Evolutionary conservation across 2,797 vertebrate species (phyloP), one percentile per base, ranked within the genome.

Genomic region (Morelia viridis): DNA sequence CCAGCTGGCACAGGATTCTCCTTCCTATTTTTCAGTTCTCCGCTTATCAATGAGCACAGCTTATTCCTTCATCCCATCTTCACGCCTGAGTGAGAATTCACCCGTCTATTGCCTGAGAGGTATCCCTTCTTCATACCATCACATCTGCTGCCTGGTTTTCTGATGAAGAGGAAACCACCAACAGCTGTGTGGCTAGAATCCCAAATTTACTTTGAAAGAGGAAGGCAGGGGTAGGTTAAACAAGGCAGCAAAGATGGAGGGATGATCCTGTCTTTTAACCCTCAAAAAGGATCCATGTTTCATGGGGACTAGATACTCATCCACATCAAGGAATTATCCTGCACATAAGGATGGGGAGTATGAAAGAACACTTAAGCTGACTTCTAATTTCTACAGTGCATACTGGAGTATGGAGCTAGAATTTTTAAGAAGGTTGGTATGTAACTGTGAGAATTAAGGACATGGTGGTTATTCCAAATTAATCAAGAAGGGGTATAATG

Each of bases 121-220:
- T 22, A 3, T 24, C 76, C 9, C 26, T 53, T n/a, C 50, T 31
- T 89, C n/a, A 68, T 17, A 84, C 10, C 2, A 7, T 24, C 24
- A 35, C 24, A 58, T 89, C 71, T 65, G 31, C 10, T 22, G n/a
- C 24, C 46, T 35, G 24, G 46, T 46, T 62, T 92, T 87, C 60
- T 46, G 85, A 84, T 65, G 26, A 17, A 84, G 7, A 87, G 92
- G 89, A 92, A 90, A n/a, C 89, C 89, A 58, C 68, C 65, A 90
- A 84, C 60, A 53, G 71, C 35, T 88, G 13, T 80, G 65, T 28
- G 89, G 71, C 17, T 56, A 31, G 12, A 80, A 11, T 7, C 35
- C 31, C 17, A 28, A 60, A 71, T 15, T 68, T 22, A 22, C 35
- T 28, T 56, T 5, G 11, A 64, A 92, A 87, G 65, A 26, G 57